Evolutionary conservation across 2,113 vertebrate species (phyloP), one percentile per base, ranked within the genome.

Genomic region (Garra rufa): DNA sequence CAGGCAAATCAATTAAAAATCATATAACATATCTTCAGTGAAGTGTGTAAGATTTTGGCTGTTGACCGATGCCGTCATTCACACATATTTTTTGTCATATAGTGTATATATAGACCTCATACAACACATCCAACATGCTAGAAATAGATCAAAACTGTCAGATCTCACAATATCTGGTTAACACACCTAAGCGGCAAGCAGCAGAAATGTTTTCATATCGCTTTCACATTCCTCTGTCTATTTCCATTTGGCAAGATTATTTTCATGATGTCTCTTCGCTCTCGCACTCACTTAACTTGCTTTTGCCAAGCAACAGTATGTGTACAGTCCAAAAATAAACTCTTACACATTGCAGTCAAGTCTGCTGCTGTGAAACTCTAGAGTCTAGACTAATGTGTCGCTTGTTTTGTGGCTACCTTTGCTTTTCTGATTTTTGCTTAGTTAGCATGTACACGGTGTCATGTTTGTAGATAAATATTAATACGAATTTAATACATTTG

Each of bases 221-320:
- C 57, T 38, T 79, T 75, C 83, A 84, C 83, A 83, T 88, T 76
- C 52, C 67, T 71, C 52, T 13, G 57, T 57, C 46, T 83, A 41
- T 28, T 81, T 85, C 38, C 41, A 71, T 55, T 80, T 65, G 73
- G 46, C 28, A 21, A 77, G 83, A 75, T 88, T 69, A 85, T 79
- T 85, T 81, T 87, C 76, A 83, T 87, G 83, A 85, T 81, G 63
- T 87, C 76, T 86, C 70, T 76, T 70, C 57, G n/a, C 85, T 52
- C 80, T 77, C 17, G 71, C 55, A 71, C 78, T 79, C 75, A 85
- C 67, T 78, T 74, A 73, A 80, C 70, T 46, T 44, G 44, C 78
- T 67, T 89, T 82, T 84, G 82, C 92, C 90, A 90, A 86, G 91
- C 92, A 93, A 91, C 92, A 90, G 88, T 82, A 89, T 87, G 85